Base-by-base conservation (phyloP, 2,113 vertebrate species). In the Oncorhynchus gorbuscha region DNA sequence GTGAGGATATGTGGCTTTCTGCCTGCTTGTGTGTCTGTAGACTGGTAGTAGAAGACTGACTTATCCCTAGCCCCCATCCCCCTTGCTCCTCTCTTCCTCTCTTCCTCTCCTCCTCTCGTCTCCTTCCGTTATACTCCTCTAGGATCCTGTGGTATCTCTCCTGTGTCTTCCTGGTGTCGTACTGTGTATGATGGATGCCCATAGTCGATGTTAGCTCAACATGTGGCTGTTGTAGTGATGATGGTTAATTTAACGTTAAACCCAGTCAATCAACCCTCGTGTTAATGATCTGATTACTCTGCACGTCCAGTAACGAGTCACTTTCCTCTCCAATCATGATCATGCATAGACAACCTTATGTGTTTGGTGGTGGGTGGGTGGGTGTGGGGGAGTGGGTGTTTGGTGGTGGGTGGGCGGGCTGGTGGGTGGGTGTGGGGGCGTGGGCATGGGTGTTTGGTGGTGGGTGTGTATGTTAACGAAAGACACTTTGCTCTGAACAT, bases 1-100 rank as follows among this genome's bases (percentile, higher is more conserved):
- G 92, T 94, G 93, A 94, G 93, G 90, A 91, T 90, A 85, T 87
- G 78, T 82, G 81, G 88, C 87, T 90, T 14, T 48, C 76, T 68
- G 83, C 89, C 81, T 92, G 89, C 87, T 89, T 90, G 73, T 89
- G 86, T 90, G 85, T 91, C 74, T 86, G 48, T 72, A 58, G 51
- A 72, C 49, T 45, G 4, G n/a, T 62, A 20, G 9, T 69, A 49
- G 69, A 22, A 48, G 26, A 26, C 39, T 48, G 18, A 6, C 45
- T 62, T n/a, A n/a, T 62, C 59, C 9, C 7, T 62, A n/a, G 59
- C 59, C 59, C 18, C 59, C 51, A 55, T 55, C 32, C 22, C 28
- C 68, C 28, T 45, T 55, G 51, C 58, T 64, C 20, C 35, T 35
- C 24, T 16, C 26, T 3, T 76, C 26, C 14, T n/a, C n/a, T n/a